A percentile compares a stretch with the other conserved stretches of the same genome.
These are phyloP conservation scores for Cetonia aurata DNA, from an alignment of 2,888 invertebrate genomes.

Conservation along the genomic window DNA sequence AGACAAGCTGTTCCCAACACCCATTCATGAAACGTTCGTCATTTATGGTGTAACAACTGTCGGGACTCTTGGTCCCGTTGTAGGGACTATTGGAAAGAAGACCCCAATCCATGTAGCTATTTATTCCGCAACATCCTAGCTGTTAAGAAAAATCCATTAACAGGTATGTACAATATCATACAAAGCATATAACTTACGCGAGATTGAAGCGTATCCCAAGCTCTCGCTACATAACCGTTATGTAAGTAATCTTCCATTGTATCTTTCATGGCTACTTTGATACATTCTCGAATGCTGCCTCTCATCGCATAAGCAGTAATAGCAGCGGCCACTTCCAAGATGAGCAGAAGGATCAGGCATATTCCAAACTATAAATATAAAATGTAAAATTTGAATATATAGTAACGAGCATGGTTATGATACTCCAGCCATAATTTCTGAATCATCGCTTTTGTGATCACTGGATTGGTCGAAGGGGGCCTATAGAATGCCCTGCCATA, in stretches of 20 bases:
- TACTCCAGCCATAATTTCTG: too few species aligned
- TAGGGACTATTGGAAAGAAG: not conserved
- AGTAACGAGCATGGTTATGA: not conserved
- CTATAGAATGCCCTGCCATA: too few species aligned
- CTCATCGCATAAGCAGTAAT: conserved; percentile 70
- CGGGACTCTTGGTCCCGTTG: conserved; percentile 29
- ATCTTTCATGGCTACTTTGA: conserved; percentile 67
- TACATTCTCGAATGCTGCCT: conserved; percentile 62
- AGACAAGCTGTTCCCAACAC: conserved; percentile 71
- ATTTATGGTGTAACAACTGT: conserved; percentile 28
- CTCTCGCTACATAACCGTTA: conserved; percentile 61
- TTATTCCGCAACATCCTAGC: conserved; percentile 66
- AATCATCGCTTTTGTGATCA: too few species aligned
- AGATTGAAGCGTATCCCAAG: conserved; percentile 73
- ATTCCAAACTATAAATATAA: conserved; percentile 68
- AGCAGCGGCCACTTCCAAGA: conserved; percentile 73
- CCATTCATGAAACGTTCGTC: conserved; percentile 65
- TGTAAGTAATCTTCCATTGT: conserved; percentile 67
- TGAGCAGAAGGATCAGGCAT: conserved; percentile 69
- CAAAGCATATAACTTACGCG: conserved; percentile 65
- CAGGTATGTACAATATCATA: not conserved
- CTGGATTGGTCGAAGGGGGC: too few species aligned
- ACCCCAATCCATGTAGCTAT: conserved; percentile 61
- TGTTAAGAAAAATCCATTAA: conserved; percentile 47
- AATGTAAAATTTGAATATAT: conserved; percentile 15